Percentiles rank a stretch among this genome's conserved stretches.
Evolutionary conservation across 2,888 invertebrate genomes (phyloP).

Genomic region (Oegoconia quadripuncta): DNA sequence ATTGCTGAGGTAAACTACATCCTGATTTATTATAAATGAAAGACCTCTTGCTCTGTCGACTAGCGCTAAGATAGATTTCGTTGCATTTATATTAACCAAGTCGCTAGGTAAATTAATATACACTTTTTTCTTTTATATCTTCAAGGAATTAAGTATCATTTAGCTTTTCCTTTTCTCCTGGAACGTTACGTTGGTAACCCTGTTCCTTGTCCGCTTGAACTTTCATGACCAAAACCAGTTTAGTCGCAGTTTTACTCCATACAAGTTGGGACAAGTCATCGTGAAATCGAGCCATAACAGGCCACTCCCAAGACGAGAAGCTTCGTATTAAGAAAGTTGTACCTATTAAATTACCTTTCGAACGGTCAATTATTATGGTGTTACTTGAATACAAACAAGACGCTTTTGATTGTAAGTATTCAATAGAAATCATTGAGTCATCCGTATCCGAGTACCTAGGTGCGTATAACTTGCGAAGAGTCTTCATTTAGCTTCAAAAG

Average conservation of each 20-base stretch:
- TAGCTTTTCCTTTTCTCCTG: background rate
- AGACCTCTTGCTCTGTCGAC: too few species aligned
- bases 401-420: too few species aligned
- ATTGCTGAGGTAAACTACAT: too few species aligned
- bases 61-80: too few species aligned
- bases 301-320: slow-evolving; percentile 33
- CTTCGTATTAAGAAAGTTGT: slow-evolving; percentile 51
- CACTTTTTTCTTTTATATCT: background rate
- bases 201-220: slow-evolving; percentile 26
- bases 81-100: too few species aligned
- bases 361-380: slow-evolving; percentile 36
- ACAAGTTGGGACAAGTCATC: slow-evolving; percentile 47
- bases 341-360: slow-evolving; percentile 44
- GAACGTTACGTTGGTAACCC: slow-evolving; percentile 5
- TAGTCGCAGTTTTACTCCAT: too few species aligned
- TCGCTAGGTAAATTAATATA: too few species aligned
- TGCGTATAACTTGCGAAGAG: too few species aligned
- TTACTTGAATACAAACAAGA: slow-evolving; percentile 15
- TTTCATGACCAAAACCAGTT: slow-evolving; percentile 56
- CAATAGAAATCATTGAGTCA: too few species aligned
- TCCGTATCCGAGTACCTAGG: too few species aligned
- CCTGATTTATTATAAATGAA: too few species aligned
- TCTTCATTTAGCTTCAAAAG: too few species aligned
- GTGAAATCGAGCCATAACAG: slow-evolving; percentile 62
- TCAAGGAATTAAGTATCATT: background rate